Evolutionary conservation across 2,113 vertebrate species (phyloP).

Genomic region (Hyperopisus bebe): DNA sequence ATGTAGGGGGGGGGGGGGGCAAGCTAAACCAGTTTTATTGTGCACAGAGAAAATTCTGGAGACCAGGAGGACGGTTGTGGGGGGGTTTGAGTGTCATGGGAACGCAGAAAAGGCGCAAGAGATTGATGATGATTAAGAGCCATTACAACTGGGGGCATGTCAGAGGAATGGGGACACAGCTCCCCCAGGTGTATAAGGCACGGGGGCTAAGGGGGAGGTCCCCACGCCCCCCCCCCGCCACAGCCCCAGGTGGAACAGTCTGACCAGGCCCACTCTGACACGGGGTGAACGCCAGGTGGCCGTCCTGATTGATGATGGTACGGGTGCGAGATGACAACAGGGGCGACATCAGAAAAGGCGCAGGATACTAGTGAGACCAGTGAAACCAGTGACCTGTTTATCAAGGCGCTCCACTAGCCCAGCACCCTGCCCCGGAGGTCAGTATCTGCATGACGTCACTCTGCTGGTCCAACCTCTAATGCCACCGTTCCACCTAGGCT

Average conservation of each 20-base stretch:
- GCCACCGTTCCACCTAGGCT: not conserved
- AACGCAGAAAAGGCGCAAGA: not conserved
- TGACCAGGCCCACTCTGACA: not conserved
- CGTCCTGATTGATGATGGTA: not conserved
- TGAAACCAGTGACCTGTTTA: not conserved
- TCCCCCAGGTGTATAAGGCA: not conserved
- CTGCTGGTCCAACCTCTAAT: not conserved
- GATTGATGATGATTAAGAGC: conserved; percentile 17
- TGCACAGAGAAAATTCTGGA: not conserved
- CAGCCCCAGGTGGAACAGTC: not conserved
- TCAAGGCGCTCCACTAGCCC: not conserved
- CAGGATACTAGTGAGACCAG: not conserved
- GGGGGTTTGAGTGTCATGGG: not conserved
- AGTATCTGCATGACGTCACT: not conserved
- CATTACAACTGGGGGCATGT: not conserved
- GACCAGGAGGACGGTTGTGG: not conserved
- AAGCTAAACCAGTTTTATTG: conserved; percentile 20
- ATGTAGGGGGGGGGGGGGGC: not conserved
- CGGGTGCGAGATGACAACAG: not conserved
- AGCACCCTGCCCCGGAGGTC: not conserved
- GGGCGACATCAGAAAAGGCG: not conserved
- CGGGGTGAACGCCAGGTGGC: not conserved
- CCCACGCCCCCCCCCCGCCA: not conserved
- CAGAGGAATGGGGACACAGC: not conserved
- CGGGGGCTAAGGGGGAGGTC: not conserved